Evolutionary conservation across 1,140 invertebrate species (phyloP).

Genomic region (Microvelia longipes): DNA sequence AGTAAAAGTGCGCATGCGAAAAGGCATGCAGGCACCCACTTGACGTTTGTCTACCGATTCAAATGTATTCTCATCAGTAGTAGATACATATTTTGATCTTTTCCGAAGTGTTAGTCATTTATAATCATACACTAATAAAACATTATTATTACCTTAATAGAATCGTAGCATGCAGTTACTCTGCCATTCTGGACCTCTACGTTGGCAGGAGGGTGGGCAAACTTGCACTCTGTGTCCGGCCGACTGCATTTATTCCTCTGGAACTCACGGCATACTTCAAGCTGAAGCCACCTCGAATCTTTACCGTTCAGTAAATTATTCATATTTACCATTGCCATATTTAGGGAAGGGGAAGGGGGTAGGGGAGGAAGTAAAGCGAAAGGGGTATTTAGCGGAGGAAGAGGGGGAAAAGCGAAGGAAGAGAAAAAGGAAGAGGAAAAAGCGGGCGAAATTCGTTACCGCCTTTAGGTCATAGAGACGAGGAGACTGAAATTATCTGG

Average conservation of each 20-base stretch:
- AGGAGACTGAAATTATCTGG: too few relatives aligned
- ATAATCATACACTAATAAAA: too few relatives aligned
- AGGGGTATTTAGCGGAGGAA: neutral
- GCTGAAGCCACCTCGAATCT: conserved; percentile 97
- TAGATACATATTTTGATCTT: too few relatives aligned
- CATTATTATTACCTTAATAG: conserved; percentile 99
- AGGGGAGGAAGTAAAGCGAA: neutral
- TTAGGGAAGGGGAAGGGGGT: conserved; percentile 7
- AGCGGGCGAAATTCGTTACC: neutral
- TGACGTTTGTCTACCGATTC: too few relatives aligned
- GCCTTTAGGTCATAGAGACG: neutral
- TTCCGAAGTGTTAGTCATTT: too few relatives aligned
- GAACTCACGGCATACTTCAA: conserved; percentile 99
- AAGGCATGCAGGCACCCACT: too few relatives aligned
- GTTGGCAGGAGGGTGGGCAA: conserved; percentile 96
- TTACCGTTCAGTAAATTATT: conserved; percentile 93
- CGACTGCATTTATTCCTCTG: conserved; percentile 98
- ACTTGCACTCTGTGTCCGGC: conserved; percentile 98
- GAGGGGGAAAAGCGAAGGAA: neutral
- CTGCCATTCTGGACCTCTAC: conserved; percentile 99
- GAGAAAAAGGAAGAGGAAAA: neutral
- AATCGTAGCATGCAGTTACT: conserved; percentile 99
- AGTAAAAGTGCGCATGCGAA: too few relatives aligned
- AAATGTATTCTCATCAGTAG: too few relatives aligned
- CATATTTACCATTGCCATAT: conserved; percentile 89